These are phyloP conservation scores for Amphiura filiformis DNA, from an alignment of 35 echinoderm and acorn worm species.

Conservation along the genomic window DNA sequence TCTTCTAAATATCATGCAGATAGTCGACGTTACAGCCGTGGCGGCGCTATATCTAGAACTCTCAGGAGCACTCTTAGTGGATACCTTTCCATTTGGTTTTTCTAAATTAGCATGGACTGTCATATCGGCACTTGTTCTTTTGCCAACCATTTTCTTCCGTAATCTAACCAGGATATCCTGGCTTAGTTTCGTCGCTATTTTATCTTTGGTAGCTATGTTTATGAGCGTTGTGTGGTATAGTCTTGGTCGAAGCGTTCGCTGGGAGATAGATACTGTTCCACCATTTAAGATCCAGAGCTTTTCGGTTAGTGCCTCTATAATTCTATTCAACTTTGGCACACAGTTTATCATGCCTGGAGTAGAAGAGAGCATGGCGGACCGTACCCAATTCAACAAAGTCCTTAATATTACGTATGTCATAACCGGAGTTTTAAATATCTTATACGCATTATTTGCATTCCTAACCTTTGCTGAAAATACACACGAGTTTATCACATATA, in stretches of 20 bases:
- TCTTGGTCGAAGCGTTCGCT: constrained; percentile 66
- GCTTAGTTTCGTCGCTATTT: constrained; percentile 80
- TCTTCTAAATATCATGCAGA: constrained; percentile 85
- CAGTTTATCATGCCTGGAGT: constrained; percentile 97
- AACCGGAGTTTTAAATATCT: constrained; percentile 70
- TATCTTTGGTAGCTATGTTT: constrained; percentile 78
- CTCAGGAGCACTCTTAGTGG: constrained; percentile 79
- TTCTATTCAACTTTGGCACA: constrained; percentile 90
- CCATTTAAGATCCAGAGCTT: constrained; percentile 60
- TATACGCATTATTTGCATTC: constrained; percentile 83
- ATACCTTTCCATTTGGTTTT: constrained; percentile 72
- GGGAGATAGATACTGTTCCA: constrained; percentile 69
- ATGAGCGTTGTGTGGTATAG: constrained; percentile 93
- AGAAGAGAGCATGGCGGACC: constrained; percentile 80
- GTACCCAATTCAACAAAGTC: constrained; percentile 64
- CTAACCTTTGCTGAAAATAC: constrained; percentile 85
- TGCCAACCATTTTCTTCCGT: constrained; percentile 88
- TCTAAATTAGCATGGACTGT: constrained; percentile 76
- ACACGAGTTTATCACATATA: constrained; percentile 94
- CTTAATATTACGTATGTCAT: constrained; percentile 79
- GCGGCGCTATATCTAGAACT: constrained; percentile 92
- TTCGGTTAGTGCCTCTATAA: constrained; percentile 82
- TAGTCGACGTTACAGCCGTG: constrained; percentile 89
- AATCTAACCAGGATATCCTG: constrained; percentile 93
- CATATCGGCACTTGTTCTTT: constrained; percentile 54